phyloP scores from a whole-genome alignment of 2,113 vertebrate species.

The Thalassoma bifasciatum region DNA sequence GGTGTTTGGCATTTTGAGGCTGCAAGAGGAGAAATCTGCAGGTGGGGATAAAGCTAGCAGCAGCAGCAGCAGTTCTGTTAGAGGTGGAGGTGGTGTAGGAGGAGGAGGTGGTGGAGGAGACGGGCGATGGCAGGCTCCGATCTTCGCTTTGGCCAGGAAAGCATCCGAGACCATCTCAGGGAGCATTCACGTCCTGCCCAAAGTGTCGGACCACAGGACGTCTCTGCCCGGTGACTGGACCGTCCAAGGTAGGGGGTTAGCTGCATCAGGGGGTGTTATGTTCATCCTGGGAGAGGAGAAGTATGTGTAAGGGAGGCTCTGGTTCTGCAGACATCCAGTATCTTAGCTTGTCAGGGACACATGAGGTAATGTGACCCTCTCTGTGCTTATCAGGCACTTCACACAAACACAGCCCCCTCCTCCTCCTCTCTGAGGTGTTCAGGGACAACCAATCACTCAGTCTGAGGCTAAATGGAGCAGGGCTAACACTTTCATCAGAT shows the following conservation, averaged over 20 bases:
- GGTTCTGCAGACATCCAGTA: constrained; percentile 1
- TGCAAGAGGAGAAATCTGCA: constrained; percentile 82
- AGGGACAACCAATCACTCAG: neutral
- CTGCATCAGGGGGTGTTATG: neutral
- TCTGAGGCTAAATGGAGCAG: neutral
- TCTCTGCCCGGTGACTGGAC: constrained; percentile 82
- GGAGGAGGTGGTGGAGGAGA: constrained; percentile 77
- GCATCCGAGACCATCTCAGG: constrained; percentile 86
- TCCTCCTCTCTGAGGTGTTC: no score
- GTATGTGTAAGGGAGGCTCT: neutral
- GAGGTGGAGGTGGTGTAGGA: constrained; percentile 62
- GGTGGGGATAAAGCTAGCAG: constrained; percentile 68
- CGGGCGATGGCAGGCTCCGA: constrained; percentile 86
- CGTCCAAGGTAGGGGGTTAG: constrained; percentile 76
- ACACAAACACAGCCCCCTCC: neutral
- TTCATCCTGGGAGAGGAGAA: neutral
- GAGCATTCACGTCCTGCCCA: constrained; percentile 85
- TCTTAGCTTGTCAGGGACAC: neutral
- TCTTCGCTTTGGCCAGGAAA: constrained; percentile 86
- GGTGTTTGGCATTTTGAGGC: constrained; percentile 83
- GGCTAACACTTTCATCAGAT: neutral
- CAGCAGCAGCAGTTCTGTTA: constrained; percentile 53
- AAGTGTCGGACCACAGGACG: constrained; percentile 81
- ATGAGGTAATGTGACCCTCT: neutral
- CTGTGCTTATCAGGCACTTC: neutral